These are phyloP conservation scores for Stenoptilia bipunctidactyla DNA, from an alignment of 2,888 invertebrate species.

Conservation along the genomic window DNA sequence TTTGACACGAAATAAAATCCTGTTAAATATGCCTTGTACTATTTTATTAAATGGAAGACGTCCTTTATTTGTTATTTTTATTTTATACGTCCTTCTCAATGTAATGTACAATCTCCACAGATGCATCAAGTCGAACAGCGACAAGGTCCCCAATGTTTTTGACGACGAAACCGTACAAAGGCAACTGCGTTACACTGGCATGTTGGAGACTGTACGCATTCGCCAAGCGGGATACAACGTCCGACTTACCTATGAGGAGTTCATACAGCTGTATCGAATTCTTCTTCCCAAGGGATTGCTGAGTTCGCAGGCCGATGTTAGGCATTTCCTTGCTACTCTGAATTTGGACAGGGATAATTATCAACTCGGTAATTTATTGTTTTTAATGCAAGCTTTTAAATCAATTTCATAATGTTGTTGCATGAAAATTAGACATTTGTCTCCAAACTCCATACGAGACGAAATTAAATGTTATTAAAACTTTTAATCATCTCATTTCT, in stretches of 20 bases:
- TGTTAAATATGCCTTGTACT: no score
- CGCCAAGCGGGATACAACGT: slow-evolving; percentile 96
- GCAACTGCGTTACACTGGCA: slow-evolving; percentile 91
- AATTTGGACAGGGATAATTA: slow-evolving; percentile 91
- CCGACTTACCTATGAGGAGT: slow-evolving; percentile 92
- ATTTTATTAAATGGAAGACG: no score
- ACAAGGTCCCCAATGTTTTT: slow-evolving; percentile 93
- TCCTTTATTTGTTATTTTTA: no score
- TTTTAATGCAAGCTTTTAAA: no score
- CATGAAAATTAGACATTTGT: no score
- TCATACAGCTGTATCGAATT: slow-evolving; percentile 92
- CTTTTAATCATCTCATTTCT: no score
- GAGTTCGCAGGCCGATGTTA: slow-evolving; percentile 89
- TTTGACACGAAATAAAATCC: no score
- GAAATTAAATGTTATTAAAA: no score
- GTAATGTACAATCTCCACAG: no score
- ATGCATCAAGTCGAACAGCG: slow-evolving; percentile 96
- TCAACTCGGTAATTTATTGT: slow-evolving; percentile 86
- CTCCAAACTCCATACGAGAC: no score
- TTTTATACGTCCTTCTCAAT: no score
- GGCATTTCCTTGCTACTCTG: slow-evolving; percentile 84
- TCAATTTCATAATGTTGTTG: no score
- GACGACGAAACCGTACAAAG: slow-evolving; percentile 94
- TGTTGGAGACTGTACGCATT: slow-evolving; percentile 96
- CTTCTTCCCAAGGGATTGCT: slow-evolving; percentile 88